phyloP scores from a whole-genome alignment of 1,140 invertebrate species.

The Antheraea pernyi region DNA sequence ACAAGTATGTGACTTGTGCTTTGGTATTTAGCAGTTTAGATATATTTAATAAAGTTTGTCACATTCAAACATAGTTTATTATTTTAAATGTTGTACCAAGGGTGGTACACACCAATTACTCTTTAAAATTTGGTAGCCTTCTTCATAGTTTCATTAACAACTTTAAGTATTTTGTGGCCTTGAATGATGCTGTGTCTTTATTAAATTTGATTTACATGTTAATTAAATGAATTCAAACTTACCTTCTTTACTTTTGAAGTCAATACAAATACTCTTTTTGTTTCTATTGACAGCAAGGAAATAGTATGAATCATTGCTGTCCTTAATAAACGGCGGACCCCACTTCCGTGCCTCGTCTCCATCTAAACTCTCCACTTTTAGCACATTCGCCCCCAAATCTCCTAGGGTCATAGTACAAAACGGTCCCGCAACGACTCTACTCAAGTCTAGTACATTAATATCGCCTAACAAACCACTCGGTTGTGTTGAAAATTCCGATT shows the following conservation, averaged over 20 bases:
- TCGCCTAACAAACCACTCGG: conserved; percentile 70
- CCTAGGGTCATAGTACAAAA: conserved; percentile 96
- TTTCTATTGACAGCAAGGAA: conserved; percentile 95
- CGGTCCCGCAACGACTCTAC: conserved; percentile 90
- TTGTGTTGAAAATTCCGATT: conserved; percentile 63
- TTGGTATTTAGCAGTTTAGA: no score
- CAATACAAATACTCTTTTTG: conserved; percentile 95
- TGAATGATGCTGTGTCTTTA: background rate
- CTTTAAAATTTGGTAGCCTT: no score
- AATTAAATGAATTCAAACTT: conserved; percentile 24
- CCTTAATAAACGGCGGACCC: conserved; percentile 93
- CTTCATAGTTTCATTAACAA: no score
- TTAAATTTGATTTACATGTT: background rate
- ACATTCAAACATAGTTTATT: no score
- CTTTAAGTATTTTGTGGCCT: background rate
- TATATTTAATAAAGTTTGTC: no score
- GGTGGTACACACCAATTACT: no score
- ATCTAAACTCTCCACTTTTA: conserved; percentile 91
- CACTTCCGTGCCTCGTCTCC: conserved; percentile 96
- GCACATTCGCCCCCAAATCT: conserved; percentile 96
- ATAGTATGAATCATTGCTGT: conserved; percentile 89
- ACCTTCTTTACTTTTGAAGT: conserved; percentile 86
- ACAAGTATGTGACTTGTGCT: no score
- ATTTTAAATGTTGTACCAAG: no score
- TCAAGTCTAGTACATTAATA: conserved; percentile 90